Base-by-base conservation (phyloP, 2,113 vertebrate genomes). In the Gopherus flavomarginatus region DNA sequence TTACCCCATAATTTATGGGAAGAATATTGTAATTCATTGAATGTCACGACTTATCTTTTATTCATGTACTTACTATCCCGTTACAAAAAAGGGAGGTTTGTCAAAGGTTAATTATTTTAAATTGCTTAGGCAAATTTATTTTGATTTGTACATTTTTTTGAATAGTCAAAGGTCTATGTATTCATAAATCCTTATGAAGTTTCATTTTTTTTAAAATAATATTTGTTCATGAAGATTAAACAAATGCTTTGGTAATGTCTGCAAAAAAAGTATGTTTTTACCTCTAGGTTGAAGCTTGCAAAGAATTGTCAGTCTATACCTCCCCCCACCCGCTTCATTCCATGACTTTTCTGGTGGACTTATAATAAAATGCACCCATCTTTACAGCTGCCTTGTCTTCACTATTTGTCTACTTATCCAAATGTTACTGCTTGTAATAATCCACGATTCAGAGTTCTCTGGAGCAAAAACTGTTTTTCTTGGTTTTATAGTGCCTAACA, bases 41-140 rank as follows among this genome's bases (percentile, higher is more conserved):
- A 97, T 98, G 98, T 98, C 98, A 98, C 0, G 96, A 98, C 98
- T 98, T 98, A 98, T 98, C 98, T 98, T 98, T 98, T 98, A 98
- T 98, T 98, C 98, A 98, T 98, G 98, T 96, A 98, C 97, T 98
- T 98, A 98, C 98, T 97, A 98, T 96, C 98, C 97, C 98, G 98
- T 98, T 98, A 98, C 96, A 95, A 98, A 97, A 97, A 96, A 98
- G 95, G 91, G 96, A 98, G 96, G 97, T 98, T 98, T 98, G 98
- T 98, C 98, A 98, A 98, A 98, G 98, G 98, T 98, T 98, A 98
- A 98, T 98, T 98, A 98, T 98, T 98, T 98, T 98, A 98, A 98
- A 98, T 98, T 98, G 97, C 98, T 98, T 97, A 80, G 83, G 98
- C 98, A 98, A 98, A 98, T 98, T 98, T 98, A 98, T 98, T 98